Evolutionary conservation across 2,113 vertebrate genomes (phyloP).

Genomic region (Xiphophorus couchianus): DNA sequence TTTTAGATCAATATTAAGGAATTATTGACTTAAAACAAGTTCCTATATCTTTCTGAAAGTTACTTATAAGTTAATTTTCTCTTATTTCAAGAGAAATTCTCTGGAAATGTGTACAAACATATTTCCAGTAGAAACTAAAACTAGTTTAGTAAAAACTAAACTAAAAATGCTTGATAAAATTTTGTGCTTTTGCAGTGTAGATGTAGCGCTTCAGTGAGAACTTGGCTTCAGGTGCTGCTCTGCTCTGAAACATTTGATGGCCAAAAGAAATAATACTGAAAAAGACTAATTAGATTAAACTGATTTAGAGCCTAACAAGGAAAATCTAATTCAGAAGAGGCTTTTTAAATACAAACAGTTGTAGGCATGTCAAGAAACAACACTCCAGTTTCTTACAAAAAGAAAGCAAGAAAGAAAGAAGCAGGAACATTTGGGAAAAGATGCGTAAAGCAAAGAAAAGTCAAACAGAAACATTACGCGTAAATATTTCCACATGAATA

Average conservation of each 20-base stretch:
- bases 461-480: too few species aligned
- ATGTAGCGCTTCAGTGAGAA: background rate
- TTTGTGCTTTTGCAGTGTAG: background rate
- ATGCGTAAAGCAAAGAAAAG: too few species aligned
- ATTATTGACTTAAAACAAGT: too few species aligned
- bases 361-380: constrained; percentile 1
- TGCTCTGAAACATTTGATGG: constrained; percentile 3
- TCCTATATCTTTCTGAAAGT: too few species aligned
- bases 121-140: too few species aligned
- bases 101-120: too few species aligned
- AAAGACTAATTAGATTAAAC: background rate
- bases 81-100: too few species aligned
- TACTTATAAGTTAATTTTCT: too few species aligned
- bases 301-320: constrained; percentile 8
- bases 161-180: too few species aligned
- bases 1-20: too few species aligned
- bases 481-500: too few species aligned
- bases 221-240: background rate
- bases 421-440: constrained; percentile 26
- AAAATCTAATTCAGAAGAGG: constrained; percentile 26
- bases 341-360: constrained; percentile 19
- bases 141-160: too few species aligned
- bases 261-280: background rate
- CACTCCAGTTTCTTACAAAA: constrained; percentile 26
- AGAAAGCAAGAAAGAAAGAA: constrained; percentile 25